Evolutionary conservation across 1,140 invertebrate species (phyloP).

Genomic region (Parasteatoda tepidariorum): DNA sequence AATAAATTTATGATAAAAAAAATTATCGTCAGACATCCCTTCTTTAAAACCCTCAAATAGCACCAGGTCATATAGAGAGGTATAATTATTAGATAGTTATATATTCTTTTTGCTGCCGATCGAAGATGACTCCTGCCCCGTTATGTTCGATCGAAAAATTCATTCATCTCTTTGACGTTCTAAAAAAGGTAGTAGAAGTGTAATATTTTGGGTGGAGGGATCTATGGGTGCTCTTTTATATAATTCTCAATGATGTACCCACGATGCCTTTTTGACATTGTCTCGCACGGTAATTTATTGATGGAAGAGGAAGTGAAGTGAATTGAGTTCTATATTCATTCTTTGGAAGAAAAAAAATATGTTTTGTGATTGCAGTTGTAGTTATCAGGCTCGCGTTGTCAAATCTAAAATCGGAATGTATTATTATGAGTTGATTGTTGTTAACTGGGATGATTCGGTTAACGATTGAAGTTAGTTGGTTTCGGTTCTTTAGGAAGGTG

Average conservation of each 20-base stretch:
- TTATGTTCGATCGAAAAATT: slow-evolving; percentile 28
- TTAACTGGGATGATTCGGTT: no score
- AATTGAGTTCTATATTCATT: neutral
- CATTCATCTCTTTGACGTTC: slow-evolving; percentile 47
- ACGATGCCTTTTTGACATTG: neutral
- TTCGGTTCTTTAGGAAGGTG: no score
- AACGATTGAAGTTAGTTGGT: no score
- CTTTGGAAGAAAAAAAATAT: no score
- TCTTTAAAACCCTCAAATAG: slow-evolving; percentile 14
- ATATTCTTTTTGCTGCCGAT: neutral
- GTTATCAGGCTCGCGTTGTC: no score
- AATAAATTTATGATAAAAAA: neutral
- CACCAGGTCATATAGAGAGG: slow-evolving; percentile 36
- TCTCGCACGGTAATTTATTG: slow-evolving; percentile 28
- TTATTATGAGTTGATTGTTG: no score
- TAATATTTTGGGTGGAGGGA: slow-evolving; percentile 47
- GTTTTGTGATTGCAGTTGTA: no score
- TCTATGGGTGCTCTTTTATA: slow-evolving; percentile 18
- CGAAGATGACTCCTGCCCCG: slow-evolving; percentile 1
- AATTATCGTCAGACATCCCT: neutral
- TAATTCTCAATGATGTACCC: neutral
- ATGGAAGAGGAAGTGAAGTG: slow-evolving; percentile 14
- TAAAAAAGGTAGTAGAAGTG: neutral
- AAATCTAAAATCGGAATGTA: no score
- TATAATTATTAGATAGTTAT: slow-evolving; percentile 51